Evolutionary conservation across 1,140 invertebrate genomes (phyloP).

Genomic region (Drosophila funebris): DNA sequence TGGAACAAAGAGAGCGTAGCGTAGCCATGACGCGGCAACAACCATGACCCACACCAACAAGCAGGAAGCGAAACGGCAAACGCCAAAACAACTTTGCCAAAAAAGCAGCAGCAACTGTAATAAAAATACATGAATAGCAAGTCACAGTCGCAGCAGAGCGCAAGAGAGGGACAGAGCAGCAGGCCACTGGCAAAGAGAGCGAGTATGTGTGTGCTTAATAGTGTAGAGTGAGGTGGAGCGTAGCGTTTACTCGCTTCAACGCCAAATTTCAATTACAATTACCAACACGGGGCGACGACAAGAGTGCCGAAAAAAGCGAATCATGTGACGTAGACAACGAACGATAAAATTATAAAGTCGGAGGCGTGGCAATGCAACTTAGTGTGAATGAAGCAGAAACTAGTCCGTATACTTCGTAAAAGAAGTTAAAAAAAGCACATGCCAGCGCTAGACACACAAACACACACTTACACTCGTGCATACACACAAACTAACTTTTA

Average conservation of each 20-base stretch:
- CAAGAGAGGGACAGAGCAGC: constrained; percentile 9
- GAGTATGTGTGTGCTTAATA: not conserved
- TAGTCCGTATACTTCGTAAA: not conserved
- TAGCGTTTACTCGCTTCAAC: constrained; percentile 79
- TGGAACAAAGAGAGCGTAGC: constrained; percentile 25
- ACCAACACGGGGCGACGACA: constrained; percentile 42
- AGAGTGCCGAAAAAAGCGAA: constrained; percentile 25
- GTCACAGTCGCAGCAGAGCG: not conserved
- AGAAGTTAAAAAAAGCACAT: constrained; percentile 10
- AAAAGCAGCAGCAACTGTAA: constrained; percentile 63
- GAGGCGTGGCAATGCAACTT: constrained; percentile 34
- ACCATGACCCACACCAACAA: constrained; percentile 84
- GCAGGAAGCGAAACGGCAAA: constrained; percentile 66
- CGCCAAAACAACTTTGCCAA: constrained; percentile 68
- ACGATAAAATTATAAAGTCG: not conserved
- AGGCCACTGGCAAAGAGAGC: constrained; percentile 32
- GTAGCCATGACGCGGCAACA: constrained; percentile 71
- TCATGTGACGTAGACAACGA: constrained; percentile 9
- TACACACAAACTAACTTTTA: no score
- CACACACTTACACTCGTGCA: not conserved
- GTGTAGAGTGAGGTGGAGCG: constrained; percentile 16
- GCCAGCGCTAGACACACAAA: not conserved
- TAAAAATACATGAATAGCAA: constrained; percentile 56
- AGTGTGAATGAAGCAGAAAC: constrained; percentile 45
- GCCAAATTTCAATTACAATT: constrained; percentile 83